Evolutionary conservation across 64 coral and sea anemone species (phyloP).

Genomic region (Platygyra sinensis): DNA sequence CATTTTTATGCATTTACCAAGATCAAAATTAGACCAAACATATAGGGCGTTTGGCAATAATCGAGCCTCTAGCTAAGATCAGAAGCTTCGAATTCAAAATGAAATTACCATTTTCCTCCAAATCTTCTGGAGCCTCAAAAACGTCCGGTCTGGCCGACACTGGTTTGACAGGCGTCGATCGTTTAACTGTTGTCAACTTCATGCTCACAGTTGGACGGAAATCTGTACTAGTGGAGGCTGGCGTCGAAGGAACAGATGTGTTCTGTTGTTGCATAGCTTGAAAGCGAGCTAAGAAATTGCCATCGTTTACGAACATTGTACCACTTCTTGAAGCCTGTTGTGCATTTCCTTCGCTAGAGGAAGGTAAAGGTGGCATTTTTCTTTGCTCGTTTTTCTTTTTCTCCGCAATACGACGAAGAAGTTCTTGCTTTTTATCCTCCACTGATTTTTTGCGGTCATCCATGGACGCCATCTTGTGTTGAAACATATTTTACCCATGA

Average conservation of each 20-base stretch:
- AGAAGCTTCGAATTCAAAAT: slow-evolving; percentile 19
- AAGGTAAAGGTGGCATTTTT: neutral
- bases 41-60: neutral
- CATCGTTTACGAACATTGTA: slow-evolving; percentile 61
- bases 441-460: slow-evolving; percentile 37
- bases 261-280: slow-evolving; percentile 57
- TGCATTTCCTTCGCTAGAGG: neutral
- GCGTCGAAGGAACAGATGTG: neutral
- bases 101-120: slow-evolving; percentile 62
- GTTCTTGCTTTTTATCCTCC: slow-evolving; percentile 60
- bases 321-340: neutral
- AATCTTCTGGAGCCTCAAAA: slow-evolving; percentile 32
- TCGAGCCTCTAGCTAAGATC: neutral
- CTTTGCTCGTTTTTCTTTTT: slow-evolving; percentile 43
- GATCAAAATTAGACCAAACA: slow-evolving; percentile 42
- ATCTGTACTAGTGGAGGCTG: neutral
- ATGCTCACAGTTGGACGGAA: slow-evolving; percentile 36
- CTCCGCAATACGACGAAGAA: slow-evolving; percentile 61
- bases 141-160: slow-evolving; percentile 19
- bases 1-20: slow-evolving; percentile 37
- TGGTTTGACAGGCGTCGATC: slow-evolving; percentile 10
- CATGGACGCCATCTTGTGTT: slow-evolving; percentile 58
- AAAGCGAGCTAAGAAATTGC: slow-evolving; percentile 67
- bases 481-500: neutral
- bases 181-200: slow-evolving; percentile 60